These are phyloP conservation scores for Temnothorax nylanderi DNA, from an alignment of 1,140 invertebrate species.

Conservation along the genomic window DNA sequence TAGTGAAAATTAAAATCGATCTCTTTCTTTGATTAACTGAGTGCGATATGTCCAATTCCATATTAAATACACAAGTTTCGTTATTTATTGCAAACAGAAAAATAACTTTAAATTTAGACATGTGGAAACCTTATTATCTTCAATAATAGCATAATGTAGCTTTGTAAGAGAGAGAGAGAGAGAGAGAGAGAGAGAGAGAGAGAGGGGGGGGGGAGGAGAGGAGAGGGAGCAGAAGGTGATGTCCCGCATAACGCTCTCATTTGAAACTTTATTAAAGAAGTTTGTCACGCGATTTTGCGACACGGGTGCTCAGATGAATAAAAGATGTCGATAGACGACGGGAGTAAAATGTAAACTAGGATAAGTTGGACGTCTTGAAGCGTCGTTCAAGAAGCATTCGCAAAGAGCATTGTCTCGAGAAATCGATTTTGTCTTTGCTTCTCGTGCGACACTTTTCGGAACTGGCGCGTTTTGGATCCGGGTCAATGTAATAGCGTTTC, in stretches of 20 bases:
- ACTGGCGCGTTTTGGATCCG: conserved; percentile 6
- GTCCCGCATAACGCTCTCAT: conserved; percentile 17
- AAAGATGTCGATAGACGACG: conserved; percentile 58
- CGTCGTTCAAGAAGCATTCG: conserved; percentile 28
- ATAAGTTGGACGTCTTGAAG: conserved; percentile 44
- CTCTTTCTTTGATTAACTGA: not conserved
- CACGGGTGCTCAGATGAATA: conserved; percentile 50
- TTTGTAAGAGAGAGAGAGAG: not conserved
- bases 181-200: not conserved
- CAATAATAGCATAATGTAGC: conserved; percentile 13
- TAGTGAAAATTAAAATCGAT: not conserved
- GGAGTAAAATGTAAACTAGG: conserved; percentile 57
- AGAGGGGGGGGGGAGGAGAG: too few species aligned
- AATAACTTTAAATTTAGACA: not conserved
- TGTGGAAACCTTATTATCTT: not conserved
- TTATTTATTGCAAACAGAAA: not conserved
- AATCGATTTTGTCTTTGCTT: conserved; percentile 47
- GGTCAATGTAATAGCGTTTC: conserved; percentile 17
- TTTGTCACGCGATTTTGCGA: conserved; percentile 59
- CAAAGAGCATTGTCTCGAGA: conserved; percentile 24
- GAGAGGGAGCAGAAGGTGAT: not conserved
- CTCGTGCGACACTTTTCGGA: not conserved
- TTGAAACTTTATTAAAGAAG: conserved; percentile 61
- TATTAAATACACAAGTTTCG: not conserved
- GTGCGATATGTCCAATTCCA: not conserved